Conservation (phyloP, 1,140 invertebrate genomes). For the Dryas iulia region DNA sequence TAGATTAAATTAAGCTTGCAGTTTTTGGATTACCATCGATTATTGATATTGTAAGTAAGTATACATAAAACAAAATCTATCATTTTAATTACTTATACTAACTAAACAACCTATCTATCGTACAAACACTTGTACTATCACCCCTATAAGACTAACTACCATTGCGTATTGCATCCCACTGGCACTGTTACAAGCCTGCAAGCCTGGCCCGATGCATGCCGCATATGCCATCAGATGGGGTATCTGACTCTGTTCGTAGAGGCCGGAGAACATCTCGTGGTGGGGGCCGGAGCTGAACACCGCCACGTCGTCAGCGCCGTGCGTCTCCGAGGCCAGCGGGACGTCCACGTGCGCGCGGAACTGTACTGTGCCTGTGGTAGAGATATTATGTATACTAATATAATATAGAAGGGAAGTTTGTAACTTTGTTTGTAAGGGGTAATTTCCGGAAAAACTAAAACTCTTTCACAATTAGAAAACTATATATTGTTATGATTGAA, state of each 20-base stretch:
- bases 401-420: no score
- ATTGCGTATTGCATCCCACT: not conserved
- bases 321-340: slow-evolving; percentile 65
- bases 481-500: no score
- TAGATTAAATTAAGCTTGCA: no score
- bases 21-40: no score
- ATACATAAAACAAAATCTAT: no score
- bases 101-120: not conserved
- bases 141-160: not conserved
- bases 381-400: not conserved
- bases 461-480: no score
- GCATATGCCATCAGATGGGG: slow-evolving; percentile 83
- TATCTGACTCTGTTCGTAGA: slow-evolving; percentile 83
- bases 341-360: slow-evolving; percentile 65
- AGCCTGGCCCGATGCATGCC: slow-evolving; percentile 52
- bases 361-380: slow-evolving; percentile 40
- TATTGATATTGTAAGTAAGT: no score
- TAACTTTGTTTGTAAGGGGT: no score
- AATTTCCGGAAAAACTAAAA: no score
- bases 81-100: no score
- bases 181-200: slow-evolving; percentile 34
- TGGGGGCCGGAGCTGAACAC: slow-evolving; percentile 83
- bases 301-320: slow-evolving; percentile 85
- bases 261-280: slow-evolving; percentile 82
- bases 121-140: not conserved